These are phyloP conservation scores for Ceuthmochares aereus DNA, from an alignment of 2,113 vertebrate species.

Conservation along the genomic window DNA sequence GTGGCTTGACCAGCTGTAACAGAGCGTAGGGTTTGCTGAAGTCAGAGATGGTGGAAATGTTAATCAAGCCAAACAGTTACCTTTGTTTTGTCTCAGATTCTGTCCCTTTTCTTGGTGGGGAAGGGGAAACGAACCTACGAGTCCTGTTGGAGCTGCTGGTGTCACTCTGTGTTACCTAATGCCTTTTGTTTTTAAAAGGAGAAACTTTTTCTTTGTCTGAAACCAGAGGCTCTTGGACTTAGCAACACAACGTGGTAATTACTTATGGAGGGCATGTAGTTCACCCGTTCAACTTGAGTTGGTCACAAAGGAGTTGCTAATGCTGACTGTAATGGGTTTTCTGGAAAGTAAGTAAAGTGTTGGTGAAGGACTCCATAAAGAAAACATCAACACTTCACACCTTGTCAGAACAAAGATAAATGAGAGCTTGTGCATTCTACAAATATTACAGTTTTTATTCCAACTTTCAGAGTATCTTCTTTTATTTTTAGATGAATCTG, in stretches of 20 bases:
- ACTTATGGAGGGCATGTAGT: not conserved
- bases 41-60: not conserved
- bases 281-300: not conserved
- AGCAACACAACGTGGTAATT: not conserved
- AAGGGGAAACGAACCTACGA: not conserved
- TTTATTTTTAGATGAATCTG: constrained; percentile 95
- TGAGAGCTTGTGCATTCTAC: constrained; percentile 54
- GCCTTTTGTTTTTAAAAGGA: not conserved
- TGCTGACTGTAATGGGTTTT: not conserved
- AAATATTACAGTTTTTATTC: constrained; percentile 47
- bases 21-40: not conserved
- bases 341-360: not conserved
- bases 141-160: not conserved
- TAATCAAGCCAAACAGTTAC: fast-evolving
- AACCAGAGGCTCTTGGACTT: not conserved
- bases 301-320: not conserved
- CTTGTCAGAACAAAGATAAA: not conserved
- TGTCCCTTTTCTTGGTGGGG: not conserved
- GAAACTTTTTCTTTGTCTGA: not conserved
- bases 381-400: not conserved
- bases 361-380: not conserved
- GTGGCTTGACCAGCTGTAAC: fast-evolving
- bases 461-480: constrained; percentile 79
- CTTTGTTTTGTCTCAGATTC: not conserved
- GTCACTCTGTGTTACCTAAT: not conserved